Base-by-base conservation (phyloP, 1,140 invertebrate species). In the Drosophila navojoa region DNA sequence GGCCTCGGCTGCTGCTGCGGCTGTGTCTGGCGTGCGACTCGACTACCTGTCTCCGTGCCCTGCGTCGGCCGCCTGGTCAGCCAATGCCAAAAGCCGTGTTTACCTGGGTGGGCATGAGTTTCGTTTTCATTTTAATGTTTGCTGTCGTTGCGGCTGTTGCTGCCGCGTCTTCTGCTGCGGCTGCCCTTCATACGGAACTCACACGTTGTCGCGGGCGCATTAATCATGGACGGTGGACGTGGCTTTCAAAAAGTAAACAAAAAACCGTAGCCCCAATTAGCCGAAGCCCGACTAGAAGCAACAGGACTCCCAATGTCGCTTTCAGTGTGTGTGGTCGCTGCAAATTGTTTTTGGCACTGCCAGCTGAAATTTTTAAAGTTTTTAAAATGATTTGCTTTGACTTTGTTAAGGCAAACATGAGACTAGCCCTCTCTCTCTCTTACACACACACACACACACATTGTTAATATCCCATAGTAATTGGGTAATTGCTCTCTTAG, bases 101-200 rank as follows among this genome's bases (percentile, higher is more conserved):
- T 71, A 70, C 79, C 82, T 87, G 84, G 82, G 84, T 87, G 82
- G 82, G 63, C 82, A 82, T 49, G 50, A 76, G 70, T 77, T 87
- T 87, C 79, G 76, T 79, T 89, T 89, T 87, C 79, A 80, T 79
- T 84, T 82, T 77, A 72, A 72, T 75, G 82, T 87, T 87, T 81
- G 71, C 61, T 77, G 76, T 77, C 75, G 47, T 62, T 67, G 57
- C 45, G 16, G 44, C 29, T 9, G 40, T 2, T 22, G 22, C n/a
- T 42, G 15, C 7, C 0, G 15, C 27, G 27, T 5, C 27, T 29
- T 29, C 45, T 61, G 59, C 47, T 27, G 52, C 35, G 10, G 35
- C 27, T 60, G 44, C 66, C 63, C 62, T 76, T 73, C 63, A 60
- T 60, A 73, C 66, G 63, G 79, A 89, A 89, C 84, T 89, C 84